Conservation (phyloP, 2,888 invertebrate genomes). For the Lydus trimaculatus region DNA sequence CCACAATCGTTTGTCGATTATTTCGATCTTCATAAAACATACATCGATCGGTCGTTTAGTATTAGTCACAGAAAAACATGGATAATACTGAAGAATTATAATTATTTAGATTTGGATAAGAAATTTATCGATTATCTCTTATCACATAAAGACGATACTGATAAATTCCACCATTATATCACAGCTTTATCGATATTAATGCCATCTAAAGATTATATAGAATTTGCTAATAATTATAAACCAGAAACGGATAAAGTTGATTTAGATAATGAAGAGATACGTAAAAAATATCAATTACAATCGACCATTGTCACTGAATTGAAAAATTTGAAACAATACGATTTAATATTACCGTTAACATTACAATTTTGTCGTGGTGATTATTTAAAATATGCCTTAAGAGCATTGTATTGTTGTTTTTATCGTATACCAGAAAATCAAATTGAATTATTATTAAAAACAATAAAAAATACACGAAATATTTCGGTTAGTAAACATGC, state of each 20-base stretch:
- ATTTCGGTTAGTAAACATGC: slow-evolving; percentile 11
- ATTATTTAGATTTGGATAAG: neutral
- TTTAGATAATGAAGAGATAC: neutral
- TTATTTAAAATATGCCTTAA: slow-evolving; percentile 7
- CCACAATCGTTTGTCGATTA: slow-evolving; percentile 8
- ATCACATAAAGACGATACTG: neutral
- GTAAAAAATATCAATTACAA: slow-evolving; percentile 7
- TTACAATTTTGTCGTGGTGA: slow-evolving; percentile 16
- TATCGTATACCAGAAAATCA: slow-evolving; percentile 10
- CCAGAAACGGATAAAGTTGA: slow-evolving; percentile 7
- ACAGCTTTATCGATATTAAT: slow-evolving; percentile 1
- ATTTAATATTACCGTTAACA: slow-evolving; percentile 7
- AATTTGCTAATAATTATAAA: slow-evolving; percentile 1
- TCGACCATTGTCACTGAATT: neutral
- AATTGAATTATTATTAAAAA: neutral
- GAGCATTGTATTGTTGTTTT: slow-evolving; percentile 9
- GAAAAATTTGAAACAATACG: neutral
- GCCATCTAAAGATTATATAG: neutral
- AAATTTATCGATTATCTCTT: slow-evolving; percentile 6
- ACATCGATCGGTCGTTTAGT: neutral
- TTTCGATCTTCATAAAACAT: neutral
- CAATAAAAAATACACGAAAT: neutral
- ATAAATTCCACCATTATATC: neutral
- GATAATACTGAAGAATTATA: slow-evolving; percentile 6
- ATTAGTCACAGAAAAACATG: neutral